Evolutionary conservation across 2,888 invertebrate species (phyloP).

Genomic region (Mamestra brassicae): DNA sequence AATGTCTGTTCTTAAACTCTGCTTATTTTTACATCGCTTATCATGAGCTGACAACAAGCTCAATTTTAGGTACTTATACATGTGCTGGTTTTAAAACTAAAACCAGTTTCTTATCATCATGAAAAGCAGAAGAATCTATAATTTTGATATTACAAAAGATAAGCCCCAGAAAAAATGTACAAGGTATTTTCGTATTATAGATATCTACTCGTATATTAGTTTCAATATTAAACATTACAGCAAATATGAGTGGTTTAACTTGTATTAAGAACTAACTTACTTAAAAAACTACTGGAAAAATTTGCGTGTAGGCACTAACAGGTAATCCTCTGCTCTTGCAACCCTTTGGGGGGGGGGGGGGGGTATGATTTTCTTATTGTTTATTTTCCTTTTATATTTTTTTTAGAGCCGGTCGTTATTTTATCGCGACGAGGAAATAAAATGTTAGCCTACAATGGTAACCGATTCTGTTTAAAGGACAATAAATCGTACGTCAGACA

Average conservation of each 20-base stretch:
- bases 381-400: not conserved
- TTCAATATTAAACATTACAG: no score
- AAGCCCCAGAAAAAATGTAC: no score
- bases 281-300: not conserved
- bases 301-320: not conserved
- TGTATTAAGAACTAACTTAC: no score
- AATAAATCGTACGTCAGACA: constrained; percentile 16
- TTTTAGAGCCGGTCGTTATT: not conserved
- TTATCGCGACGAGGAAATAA: constrained; percentile 25
- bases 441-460: constrained; percentile 2
- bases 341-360: no score
- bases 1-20: not conserved
- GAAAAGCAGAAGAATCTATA: not conserved
- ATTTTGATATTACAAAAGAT: not conserved
- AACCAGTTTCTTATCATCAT: not conserved
- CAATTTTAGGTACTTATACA: not conserved
- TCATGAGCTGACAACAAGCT: not conserved
- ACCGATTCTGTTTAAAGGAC: constrained; percentile 34
- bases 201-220: no score
- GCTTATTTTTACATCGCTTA: not conserved
- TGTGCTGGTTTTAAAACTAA: not conserved
- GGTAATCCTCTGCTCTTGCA: no score
- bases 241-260: no score
- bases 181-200: no score
- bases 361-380: not conserved